Evolutionary conservation across 2,797 vertebrate species (phyloP), one percentile per base, ranked within the genome.

Genomic region (Oryzias dopingdopingensis): DNA sequence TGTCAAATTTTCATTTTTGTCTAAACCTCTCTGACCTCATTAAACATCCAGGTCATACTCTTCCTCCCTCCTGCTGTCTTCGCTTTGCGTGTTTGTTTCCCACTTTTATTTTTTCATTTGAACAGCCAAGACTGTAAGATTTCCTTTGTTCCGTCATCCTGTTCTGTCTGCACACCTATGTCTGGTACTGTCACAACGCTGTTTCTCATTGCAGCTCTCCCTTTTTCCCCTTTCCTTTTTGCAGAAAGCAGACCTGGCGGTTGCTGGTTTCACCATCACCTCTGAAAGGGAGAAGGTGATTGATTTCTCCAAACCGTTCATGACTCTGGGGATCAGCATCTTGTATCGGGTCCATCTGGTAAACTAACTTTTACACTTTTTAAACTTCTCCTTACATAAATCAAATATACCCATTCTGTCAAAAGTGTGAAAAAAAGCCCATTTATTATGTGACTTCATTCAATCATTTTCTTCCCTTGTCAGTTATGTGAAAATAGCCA

Each of bases 321-420:
- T 96, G 94, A 94, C 92, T 6, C 81, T 96, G 70, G 94, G 94
- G 17, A 96, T 96, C 90, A 95, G 94, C 88, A 95, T 96, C 84
- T 87, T 96, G 26, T 95, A 96, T 85, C 85, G 91, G 1, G 92
- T 95, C 14, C 93, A 96, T 66, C 90, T 94, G 92, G 94, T 95
- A 88, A 42, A 79, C 55, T n/a, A 22, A 22, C 44, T 43, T 14
- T 16, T 3, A 6, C 42, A 14, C 10, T 37, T 41, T 5, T 47
- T 42, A 17, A 18, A 10, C 6, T 44, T 10, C 16, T 41, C 18
- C 37, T 43, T 37, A 37, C 14, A 4, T 22, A 14, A 40, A 18
- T 18, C 26, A 18, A 17, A 32, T 29, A 32, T 13, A 32, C 2
- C 15, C 23, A 1, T 7, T 24, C 6, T 4, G 23, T 49, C 24